phyloP scores from a whole-genome alignment of 2,888 invertebrate species.

The Microplitis deprimator region DNA sequence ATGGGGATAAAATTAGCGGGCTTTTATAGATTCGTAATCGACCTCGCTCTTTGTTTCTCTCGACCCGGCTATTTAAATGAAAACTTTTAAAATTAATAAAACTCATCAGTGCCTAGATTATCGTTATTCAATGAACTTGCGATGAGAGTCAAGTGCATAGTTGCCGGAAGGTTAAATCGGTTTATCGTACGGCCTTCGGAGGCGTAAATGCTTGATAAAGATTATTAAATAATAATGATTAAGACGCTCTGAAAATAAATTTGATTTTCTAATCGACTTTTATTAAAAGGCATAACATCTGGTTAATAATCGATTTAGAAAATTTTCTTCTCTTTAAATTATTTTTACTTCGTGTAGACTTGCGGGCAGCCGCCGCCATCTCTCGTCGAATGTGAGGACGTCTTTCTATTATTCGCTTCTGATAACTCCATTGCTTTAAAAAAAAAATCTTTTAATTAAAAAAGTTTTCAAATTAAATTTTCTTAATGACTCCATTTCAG shows the following conservation, averaged over 20 bases:
- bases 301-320: not conserved
- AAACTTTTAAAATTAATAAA: not conserved
- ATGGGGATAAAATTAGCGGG: constrained; percentile 18
- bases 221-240: not conserved
- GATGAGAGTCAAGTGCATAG: not conserved
- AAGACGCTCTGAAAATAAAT: not conserved
- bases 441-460: not conserved
- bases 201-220: not conserved
- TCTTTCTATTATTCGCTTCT: not conserved
- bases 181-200: constrained; percentile 1
- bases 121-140: not conserved
- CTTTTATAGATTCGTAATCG: constrained; percentile 22
- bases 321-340: not conserved
- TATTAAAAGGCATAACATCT: not conserved
- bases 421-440: not conserved
- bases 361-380: not conserved
- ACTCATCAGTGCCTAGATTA: not conserved
- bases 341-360: not conserved
- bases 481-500: not conserved
- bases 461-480: not conserved
- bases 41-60: constrained; percentile 22
- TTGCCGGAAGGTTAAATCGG: not conserved
- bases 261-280: constrained; percentile 23
- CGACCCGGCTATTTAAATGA: not conserved
- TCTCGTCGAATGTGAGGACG: not conserved